Evolutionary conservation across 2,888 invertebrate species (phyloP), one percentile per base, ranked within the genome.

Genomic region (Anorthoa munda): DNA sequence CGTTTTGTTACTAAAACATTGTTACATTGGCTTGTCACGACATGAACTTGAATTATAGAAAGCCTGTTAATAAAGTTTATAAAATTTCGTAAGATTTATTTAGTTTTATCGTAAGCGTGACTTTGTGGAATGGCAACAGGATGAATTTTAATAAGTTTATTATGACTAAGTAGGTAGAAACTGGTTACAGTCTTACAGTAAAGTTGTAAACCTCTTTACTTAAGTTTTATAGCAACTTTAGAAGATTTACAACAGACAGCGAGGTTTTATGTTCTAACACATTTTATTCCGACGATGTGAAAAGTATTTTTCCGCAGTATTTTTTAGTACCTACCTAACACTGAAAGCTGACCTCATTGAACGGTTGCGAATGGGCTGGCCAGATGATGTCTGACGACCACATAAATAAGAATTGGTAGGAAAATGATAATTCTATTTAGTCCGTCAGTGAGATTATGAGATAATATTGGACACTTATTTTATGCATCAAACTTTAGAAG

Each of bases 11-110:
- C 31, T 77, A 75, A 82, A 84, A 76, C 46, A 85, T 64, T 79
- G 63, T 65, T 66, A 76, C 46, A 85, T 64, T 79, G 63, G 66
- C 68, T 76, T 78, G 83, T 81, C 85, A 85, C 85, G 83, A 83
- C 46, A 67, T 77, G 80, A 79, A 84, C 84, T 84, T 85, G 82
- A 77, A 50, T 80, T 61, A 64, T 72, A 69, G 65, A 74, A 78
- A 81, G 73, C 63, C 18, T 58, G 58, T 26, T 18, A 11, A 21
- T 66, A 21, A 61, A 26, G 55, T 65, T 76, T 39, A 59, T 72
- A 64, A 63, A 77, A 71, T 77, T 78, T 79, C 26, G 56, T 31
- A 51, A 77, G 55, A 66, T 83, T 77, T 81, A 67, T 74, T 77
- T 77, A 51, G 72, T 75, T 75, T 79, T 72, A 72, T 60, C 60